A percentile compares a stretch with the other conserved stretches of the same genome.
phyloP scores from a whole-genome alignment of 2,888 invertebrate genomes.

The Alentia gelatinosa region DNA sequence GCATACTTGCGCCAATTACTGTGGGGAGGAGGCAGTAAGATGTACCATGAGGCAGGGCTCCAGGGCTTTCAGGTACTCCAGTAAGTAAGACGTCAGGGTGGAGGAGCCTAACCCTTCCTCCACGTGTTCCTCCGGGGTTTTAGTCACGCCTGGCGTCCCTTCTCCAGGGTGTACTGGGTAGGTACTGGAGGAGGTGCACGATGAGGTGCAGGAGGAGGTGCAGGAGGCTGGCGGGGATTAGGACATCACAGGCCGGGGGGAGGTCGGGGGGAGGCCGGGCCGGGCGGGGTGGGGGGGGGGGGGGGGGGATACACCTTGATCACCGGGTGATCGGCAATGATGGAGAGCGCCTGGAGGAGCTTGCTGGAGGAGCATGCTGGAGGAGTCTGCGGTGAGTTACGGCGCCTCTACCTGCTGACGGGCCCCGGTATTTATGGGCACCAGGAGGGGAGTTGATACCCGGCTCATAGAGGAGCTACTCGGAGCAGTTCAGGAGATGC shows the following conservation, averaged over 20 bases:
- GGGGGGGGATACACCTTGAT: not conserved
- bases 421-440: constrained; percentile 4
- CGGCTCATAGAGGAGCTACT: not conserved
- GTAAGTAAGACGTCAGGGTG: not conserved
- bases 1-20: no score
- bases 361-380: not conserved
- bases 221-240: not conserved
- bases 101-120: not conserved
- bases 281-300: not conserved
- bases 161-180: not conserved
- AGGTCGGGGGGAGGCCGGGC: not conserved
- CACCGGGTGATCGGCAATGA: not conserved
- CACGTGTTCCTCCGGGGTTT: not conserved
- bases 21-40: no score
- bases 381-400: not conserved
- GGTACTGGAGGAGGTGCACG: not conserved
- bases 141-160: not conserved
- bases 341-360: not conserved
- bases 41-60: no score
- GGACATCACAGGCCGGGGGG: not conserved
- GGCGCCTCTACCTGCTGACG: not conserved
- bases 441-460: not conserved
- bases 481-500: not conserved
- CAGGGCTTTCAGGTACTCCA: no score
- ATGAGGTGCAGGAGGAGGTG: not conserved